A percentile compares a stretch with the other conserved stretches of the same genome.
phyloP scores from a whole-genome alignment of 1,140 invertebrate genomes.

The Aphaenogaster rudis region DNA sequence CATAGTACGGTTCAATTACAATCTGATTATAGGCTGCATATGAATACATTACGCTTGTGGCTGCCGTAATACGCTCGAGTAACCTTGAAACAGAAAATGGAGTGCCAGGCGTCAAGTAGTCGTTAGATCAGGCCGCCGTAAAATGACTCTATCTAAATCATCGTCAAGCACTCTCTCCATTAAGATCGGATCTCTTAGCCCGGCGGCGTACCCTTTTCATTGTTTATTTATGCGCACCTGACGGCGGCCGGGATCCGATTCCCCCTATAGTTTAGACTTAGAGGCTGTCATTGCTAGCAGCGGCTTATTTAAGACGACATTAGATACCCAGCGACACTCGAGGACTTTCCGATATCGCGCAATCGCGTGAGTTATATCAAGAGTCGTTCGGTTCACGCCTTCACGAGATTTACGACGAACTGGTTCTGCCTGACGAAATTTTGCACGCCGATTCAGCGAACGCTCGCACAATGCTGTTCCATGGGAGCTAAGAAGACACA shows the following conservation, averaged over 20 bases:
- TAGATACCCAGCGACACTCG: neutral
- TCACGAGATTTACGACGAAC: slow-evolving; percentile 66
- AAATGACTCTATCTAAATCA: slow-evolving; percentile 69
- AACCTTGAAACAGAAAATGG: slow-evolving; percentile 37
- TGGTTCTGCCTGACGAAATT: slow-evolving; percentile 70
- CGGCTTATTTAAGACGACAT: slow-evolving; percentile 59
- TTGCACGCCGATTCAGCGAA: slow-evolving; percentile 23
- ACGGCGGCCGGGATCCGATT: slow-evolving; percentile 14
- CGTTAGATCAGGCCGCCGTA: slow-evolving; percentile 18
- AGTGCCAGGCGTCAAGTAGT: neutral
- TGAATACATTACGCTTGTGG: slow-evolving; percentile 27
- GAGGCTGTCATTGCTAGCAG: neutral
- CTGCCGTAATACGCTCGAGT: slow-evolving; percentile 27
- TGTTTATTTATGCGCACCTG: slow-evolving; percentile 62
- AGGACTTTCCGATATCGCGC: slow-evolving; percentile 60
- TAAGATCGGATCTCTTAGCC: slow-evolving; percentile 21
- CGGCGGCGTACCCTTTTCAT: slow-evolving; percentile 4
- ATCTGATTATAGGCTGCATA: neutral
- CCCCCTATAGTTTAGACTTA: neutral
- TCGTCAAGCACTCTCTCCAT: slow-evolving; percentile 37
- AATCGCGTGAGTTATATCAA: slow-evolving; percentile 62
- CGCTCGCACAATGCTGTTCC: neutral
- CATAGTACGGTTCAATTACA: slow-evolving; percentile 8
- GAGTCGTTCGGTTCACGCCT: slow-evolving; percentile 68
- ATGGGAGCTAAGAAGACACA: neutral